Evolutionary conservation across 2,888 invertebrate species (phyloP).

Genomic region (Eutolmus rufibarbis): DNA sequence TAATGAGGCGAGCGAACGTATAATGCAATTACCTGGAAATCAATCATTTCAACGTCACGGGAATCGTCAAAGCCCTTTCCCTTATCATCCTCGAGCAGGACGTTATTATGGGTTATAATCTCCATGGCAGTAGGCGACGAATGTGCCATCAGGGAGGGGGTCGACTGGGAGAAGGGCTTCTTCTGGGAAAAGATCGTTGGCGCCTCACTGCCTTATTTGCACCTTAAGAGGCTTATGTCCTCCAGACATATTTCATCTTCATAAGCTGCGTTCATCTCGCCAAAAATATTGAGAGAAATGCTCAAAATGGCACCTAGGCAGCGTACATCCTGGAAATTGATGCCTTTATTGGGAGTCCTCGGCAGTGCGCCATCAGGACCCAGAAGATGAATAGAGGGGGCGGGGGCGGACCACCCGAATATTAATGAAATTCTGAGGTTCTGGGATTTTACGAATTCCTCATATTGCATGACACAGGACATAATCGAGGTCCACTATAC

Average conservation of each 20-base stretch:
- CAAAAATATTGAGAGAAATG: constrained; percentile 57
- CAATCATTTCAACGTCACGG: constrained; percentile 57
- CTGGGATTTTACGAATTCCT: not conserved
- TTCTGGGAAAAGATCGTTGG: constrained; percentile 56
- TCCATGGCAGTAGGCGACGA: constrained; percentile 56
- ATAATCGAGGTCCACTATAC: constrained; percentile 55
- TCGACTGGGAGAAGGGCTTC: not conserved
- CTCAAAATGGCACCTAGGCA: constrained; percentile 56
- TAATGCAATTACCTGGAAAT: constrained; percentile 50
- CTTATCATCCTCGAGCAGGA: constrained; percentile 56
- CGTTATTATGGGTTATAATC: constrained; percentile 62
- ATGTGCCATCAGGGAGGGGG: constrained; percentile 51
- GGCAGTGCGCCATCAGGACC: not conserved
- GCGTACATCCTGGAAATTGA: constrained; percentile 54
- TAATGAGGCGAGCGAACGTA: not conserved
- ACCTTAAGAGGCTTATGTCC: constrained; percentile 51
- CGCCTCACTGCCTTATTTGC: constrained; percentile 52
- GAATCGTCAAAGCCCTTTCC: constrained; percentile 43
- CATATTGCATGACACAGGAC: constrained; percentile 9
- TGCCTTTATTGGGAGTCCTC: not conserved
- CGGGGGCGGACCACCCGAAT: not conserved
- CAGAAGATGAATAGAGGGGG: not conserved
- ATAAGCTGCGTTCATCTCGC: constrained; percentile 47
- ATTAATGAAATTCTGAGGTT: not conserved
- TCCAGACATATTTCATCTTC: constrained; percentile 47